Percentiles rank a stretch among this genome's conserved stretches.
Conservation (phyloP, 2,888 invertebrate genomes). For the Trichopoda pennipes region DNA sequence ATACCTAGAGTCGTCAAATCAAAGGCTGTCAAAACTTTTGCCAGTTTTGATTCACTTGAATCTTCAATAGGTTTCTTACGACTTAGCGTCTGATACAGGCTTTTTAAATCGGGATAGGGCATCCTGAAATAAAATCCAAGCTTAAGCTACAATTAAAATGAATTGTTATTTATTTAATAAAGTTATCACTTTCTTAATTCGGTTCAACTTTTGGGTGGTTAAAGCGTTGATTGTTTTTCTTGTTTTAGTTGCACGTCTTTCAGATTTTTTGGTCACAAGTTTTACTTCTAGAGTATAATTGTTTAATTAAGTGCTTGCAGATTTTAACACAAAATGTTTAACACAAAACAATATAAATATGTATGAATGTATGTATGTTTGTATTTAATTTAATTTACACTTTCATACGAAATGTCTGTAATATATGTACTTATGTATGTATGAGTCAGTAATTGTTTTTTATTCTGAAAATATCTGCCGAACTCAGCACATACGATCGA, state of each 20-base stretch:
- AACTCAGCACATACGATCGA: no score
- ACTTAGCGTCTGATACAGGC: constrained; percentile 76
- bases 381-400: no score
- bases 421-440: no score
- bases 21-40: constrained; percentile 88
- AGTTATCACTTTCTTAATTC: constrained; percentile 45
- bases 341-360: neutral
- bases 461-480: no score
- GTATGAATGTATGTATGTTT: neutral
- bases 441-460: constrained; percentile 16
- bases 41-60: constrained; percentile 82
- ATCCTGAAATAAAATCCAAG: constrained; percentile 69
- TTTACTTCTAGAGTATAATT: constrained; percentile 27
- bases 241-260: neutral
- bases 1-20: constrained; percentile 92
- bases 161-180: neutral
- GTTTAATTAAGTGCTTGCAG: constrained; percentile 40
- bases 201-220: constrained; percentile 8
- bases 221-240: neutral
- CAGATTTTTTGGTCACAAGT: constrained; percentile 47
- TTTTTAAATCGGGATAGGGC: constrained; percentile 73
- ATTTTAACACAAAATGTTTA: no score
- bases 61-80: constrained; percentile 81
- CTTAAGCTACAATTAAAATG: no score
- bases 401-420: no score